Base-by-base conservation (phyloP, 2,113 vertebrate species). In the Tachysurus fulvidraco region DNA sequence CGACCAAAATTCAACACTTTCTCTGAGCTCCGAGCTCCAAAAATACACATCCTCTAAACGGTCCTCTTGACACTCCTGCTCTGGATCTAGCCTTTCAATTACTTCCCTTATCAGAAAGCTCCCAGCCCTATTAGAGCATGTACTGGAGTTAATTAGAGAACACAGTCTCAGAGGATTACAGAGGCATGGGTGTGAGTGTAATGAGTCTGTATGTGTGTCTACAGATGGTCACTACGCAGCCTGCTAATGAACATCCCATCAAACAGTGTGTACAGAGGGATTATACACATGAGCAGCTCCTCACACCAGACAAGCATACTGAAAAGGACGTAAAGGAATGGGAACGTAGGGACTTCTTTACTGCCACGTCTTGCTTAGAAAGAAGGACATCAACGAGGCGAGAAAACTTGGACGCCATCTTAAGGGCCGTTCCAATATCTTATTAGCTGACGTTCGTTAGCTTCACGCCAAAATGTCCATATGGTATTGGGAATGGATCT, bases 41-140 rank as follows among this genome's bases (percentile, higher is more conserved):
- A 74, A 84, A 55, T 73, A 54, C 83, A 65, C 60, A 44, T 59
- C 30, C 78, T 44, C 86, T 81, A 81, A 86, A 86, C 65, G 78
- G 41, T 86, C 59, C 86, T 78, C 81, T 83, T 78, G 50, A 65
- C 71, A 64, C 71, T 44, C 83, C 73, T 77, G 84, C 84, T 83
- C 88, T 83, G 88, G 85, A 86, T 86, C 81, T 77, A 30, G 60
- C 76, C 80, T 86, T 83, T 88, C 88, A 83, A 86, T 86, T 84
- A 74, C 76, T 81, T 84, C 81, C 71, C 65, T 85, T 80, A 85
- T 85, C 88, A 67, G 57, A 87, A 69, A 52, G 76, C 81, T 88
- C 62, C 74, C 64, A 55, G 67, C 76, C 65, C 81, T 55, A 46
- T 54, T 64, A 83, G 44, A 80, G 81, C 76, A 83, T 57, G 77